These are phyloP conservation scores for Bombus breviceps DNA, from an alignment of 1,140 invertebrate species.

Conservation along the genomic window DNA sequence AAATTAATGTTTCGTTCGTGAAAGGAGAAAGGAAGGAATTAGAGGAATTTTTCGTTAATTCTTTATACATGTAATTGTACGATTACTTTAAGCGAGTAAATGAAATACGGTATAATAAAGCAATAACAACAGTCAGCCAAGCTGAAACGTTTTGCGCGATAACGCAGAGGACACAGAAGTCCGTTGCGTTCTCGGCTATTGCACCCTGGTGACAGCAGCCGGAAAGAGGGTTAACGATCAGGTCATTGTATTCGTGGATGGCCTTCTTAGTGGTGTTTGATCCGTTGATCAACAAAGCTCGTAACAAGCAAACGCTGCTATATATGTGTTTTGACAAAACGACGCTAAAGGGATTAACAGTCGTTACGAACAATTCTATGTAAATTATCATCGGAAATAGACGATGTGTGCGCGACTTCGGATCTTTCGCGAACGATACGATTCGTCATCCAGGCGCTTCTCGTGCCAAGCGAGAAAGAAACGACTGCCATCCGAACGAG, in stretches of 20 bases:
- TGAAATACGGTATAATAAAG: background rate
- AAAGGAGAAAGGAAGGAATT: background rate
- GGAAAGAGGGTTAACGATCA: conserved; percentile 55
- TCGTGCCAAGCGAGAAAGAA: conserved; percentile 1
- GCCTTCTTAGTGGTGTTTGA: background rate
- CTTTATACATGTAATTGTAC: background rate
- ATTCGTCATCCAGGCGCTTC: background rate
- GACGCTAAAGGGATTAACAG: conserved; percentile 34
- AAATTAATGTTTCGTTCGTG: background rate
- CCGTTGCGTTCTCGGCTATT: conserved; percentile 33
- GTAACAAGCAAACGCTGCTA: conserved; percentile 14
- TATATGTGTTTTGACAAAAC: conserved; percentile 30
- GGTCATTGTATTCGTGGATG: conserved; percentile 36
- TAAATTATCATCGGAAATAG: conserved; percentile 28
- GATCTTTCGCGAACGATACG: conserved; percentile 4
- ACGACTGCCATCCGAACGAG: background rate
- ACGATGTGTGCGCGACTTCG: background rate
- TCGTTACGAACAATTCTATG: conserved; percentile 8
- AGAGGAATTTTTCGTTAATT: background rate
- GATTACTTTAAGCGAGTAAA: background rate
- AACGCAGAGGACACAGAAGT: conserved; percentile 19
- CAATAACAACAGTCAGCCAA: background rate
- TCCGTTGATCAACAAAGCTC: conserved; percentile 42
- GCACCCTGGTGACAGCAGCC: conserved; percentile 21
- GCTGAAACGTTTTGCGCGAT: background rate